phyloP scores from a whole-genome alignment of 2,888 invertebrate genomes.

The Cheilosia urbana region DNA sequence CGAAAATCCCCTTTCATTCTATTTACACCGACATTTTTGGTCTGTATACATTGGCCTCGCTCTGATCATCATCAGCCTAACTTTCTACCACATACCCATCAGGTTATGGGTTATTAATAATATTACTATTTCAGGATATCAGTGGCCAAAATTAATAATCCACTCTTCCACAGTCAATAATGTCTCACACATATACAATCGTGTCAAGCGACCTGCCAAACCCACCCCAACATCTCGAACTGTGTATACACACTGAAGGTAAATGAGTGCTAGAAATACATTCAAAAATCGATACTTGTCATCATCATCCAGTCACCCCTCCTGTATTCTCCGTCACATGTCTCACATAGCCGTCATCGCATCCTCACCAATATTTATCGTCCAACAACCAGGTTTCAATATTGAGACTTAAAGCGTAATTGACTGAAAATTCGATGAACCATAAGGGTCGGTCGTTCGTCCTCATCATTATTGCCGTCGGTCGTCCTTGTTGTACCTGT shows the following conservation, averaged over 20 bases:
- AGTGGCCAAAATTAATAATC: constrained; percentile 64
- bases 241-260: constrained; percentile 1
- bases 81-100: constrained; percentile 32
- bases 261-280: constrained; percentile 54
- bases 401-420: constrained; percentile 70
- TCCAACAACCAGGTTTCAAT: constrained; percentile 52
- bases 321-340: background rate
- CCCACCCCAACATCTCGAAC: background rate
- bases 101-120: constrained; percentile 57
- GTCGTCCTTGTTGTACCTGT: constrained; percentile 23
- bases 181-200: constrained; percentile 28
- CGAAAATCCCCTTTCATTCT: background rate
- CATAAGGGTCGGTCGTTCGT: constrained; percentile 64
- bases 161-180: constrained; percentile 55
- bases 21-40: background rate
- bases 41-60: too few relatives aligned
- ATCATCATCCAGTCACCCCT: constrained; percentile 38
- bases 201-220: background rate
- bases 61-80: background rate
- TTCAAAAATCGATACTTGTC: constrained; percentile 57
- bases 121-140: constrained; percentile 59
- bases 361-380: constrained; percentile 48
- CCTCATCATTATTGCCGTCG: constrained; percentile 37
- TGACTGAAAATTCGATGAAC: constrained; percentile 71
- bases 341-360: background rate